These are phyloP conservation scores for Eonycteris spelaea DNA, from an alignment of 2,113 vertebrate genomes.

Conservation along the genomic window DNA sequence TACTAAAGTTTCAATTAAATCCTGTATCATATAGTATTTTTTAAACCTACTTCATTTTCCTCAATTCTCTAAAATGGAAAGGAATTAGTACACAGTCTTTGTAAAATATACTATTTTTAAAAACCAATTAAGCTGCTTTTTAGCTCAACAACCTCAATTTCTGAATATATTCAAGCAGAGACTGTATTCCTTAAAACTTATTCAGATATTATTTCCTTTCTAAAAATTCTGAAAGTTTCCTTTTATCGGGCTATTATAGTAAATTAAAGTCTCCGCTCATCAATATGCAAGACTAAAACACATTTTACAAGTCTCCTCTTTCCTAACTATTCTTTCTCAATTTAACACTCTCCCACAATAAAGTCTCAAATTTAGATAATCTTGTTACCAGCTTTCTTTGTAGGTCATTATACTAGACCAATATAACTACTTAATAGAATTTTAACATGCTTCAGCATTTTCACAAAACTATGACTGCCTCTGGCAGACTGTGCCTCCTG, in stretches of 20 bases:
- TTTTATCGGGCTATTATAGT: background rate
- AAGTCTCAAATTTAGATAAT: background rate
- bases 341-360: background rate
- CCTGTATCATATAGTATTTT: background rate
- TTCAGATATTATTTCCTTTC: constrained; percentile 19
- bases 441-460: background rate
- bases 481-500: background rate
- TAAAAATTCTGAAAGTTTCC: constrained; percentile 41
- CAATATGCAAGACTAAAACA: background rate
- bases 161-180: background rate
- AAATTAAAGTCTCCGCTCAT: background rate
- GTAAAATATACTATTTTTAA: background rate
- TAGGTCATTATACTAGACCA: background rate
- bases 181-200: background rate
- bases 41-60: background rate
- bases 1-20: background rate
- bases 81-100: background rate
- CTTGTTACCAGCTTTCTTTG: background rate
- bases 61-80: background rate
- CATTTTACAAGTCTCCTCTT: background rate
- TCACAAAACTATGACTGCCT: background rate
- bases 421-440: background rate
- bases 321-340: background rate
- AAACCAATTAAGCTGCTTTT: background rate
- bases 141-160: constrained; percentile 9